Conservation (phyloP, 2,113 vertebrate genomes). For the Microtus ochrogaster region DNA sequence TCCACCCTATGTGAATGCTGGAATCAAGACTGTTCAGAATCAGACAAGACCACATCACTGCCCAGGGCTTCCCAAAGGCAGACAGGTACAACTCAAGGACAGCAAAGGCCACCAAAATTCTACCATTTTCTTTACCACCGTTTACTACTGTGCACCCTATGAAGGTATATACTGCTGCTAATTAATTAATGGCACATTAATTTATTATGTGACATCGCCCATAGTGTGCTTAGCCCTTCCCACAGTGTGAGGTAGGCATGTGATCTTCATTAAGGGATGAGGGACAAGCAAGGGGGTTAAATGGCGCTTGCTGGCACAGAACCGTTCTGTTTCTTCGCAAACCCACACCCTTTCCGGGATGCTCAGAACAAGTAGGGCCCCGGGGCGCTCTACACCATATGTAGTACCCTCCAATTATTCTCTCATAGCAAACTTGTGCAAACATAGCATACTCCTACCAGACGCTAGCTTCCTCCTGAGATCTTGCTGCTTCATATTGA, state of each 20-base stretch:
- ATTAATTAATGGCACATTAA: neutral
- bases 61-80: neutral
- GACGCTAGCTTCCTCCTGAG: neutral
- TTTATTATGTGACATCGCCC: neutral
- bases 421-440: neutral
- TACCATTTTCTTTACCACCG: neutral
- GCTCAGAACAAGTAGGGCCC: neutral
- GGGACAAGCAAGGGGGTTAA: neutral
- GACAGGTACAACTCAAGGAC: neutral
- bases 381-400: neutral
- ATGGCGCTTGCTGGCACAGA: neutral
- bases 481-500: neutral
- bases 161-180: neutral
- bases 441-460: neutral
- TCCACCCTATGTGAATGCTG: neutral
- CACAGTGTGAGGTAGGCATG: neutral
- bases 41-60: neutral
- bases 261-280: neutral
- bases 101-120: neutral
- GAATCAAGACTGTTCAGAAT: neutral
- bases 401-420: neutral
- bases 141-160: neutral
- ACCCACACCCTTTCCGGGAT: neutral
- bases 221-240: neutral
- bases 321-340: neutral